Base-by-base conservation (phyloP, 2,797 vertebrate genomes). In the Dendrocincla tyrannina region DNA sequence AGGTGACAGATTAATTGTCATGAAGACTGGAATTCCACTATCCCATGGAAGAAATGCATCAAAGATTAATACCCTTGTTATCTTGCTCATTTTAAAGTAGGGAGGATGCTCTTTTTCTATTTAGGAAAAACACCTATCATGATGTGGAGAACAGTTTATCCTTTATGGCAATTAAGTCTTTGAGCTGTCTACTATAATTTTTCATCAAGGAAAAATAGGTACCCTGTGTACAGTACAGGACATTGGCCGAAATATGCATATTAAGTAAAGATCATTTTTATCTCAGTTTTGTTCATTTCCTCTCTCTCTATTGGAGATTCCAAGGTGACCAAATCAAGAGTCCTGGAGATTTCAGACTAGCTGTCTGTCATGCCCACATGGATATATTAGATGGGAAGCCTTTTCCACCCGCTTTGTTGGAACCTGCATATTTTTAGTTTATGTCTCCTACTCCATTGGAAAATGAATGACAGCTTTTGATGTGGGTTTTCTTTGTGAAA, bases 1-100 rank as follows among this genome's bases (percentile, higher is more conserved):
- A 96, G 88, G 67, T 91, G 85, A 55, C 59, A 94, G 84, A 89
- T 87, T 91, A 85, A 92, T 96, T 85, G 41, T 91, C 49, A 33
- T 32, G 60, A 89, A 93, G 78, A 78, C 66, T 87, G 86, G 58
- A 90, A 91, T 92, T 93, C 53, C 66, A 47, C 64, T 91, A 62
- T 95, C 92, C 89, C 72, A 89, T 64, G 46, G 33, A 96, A 67
- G 72, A 92, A 94, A 85, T 80, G 14, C 55, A 58, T 75, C 64
- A 53, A 82, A 93, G 89, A 80, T 80, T 90, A 87, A 91, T 86
- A 73, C 32, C 79, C 44, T 59, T 70, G 49, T 69, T 88, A 83
- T 39, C 60, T 85, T 91, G 37, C 42, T 89, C 42, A 55, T 96
- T 95, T 93, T 77, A 69, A 80, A 77, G 52, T 8, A 80, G 8